Evolutionary conservation across 2,888 invertebrate species (phyloP).

Genomic region (Molorchus minor): DNA sequence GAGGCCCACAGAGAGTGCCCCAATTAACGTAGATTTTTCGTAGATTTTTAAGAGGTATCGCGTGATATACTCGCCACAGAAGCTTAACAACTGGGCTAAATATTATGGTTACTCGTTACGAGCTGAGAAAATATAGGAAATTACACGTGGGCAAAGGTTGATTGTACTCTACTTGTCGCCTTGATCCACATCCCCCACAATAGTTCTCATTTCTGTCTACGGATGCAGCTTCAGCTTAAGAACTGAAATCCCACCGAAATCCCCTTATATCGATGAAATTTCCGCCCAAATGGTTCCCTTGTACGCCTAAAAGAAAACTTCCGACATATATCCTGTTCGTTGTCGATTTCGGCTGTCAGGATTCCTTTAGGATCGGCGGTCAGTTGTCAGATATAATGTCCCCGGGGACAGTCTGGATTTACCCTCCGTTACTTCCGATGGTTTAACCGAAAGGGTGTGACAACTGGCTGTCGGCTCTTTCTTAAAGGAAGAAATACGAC

Average conservation of each 20-base stretch:
- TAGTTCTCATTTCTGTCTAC: too few relatives aligned
- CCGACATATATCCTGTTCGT: constrained; percentile 29
- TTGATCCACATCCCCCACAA: too few relatives aligned
- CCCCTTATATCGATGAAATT: constrained; percentile 9
- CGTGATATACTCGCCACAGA: too few relatives aligned
- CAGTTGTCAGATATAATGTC: constrained; percentile 27
- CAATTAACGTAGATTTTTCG: neutral
- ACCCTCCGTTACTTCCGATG: constrained; percentile 31
- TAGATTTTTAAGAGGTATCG: too few relatives aligned
- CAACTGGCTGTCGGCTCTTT: constrained; percentile 25
- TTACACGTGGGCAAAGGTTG: too few relatives aligned
- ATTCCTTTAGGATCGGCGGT: constrained; percentile 21
- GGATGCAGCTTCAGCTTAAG: too few relatives aligned
- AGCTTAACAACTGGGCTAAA: too few relatives aligned
- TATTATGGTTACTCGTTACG: too few relatives aligned
- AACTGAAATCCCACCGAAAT: constrained; percentile 24
- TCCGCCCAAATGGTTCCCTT: constrained; percentile 18
- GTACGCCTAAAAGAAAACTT: constrained; percentile 22
- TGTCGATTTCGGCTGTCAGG: constrained; percentile 27
- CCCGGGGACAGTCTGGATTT: constrained; percentile 19
- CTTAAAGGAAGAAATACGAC: too few relatives aligned
- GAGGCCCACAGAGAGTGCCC: neutral
- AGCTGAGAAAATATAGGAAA: too few relatives aligned
- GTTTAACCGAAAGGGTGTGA: constrained; percentile 29
- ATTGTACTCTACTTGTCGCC: too few relatives aligned